A percentile compares a stretch with the other conserved stretches of the same genome.
Conservation (phyloP, 2,113 vertebrate genomes). For the Planiliza haematocheilus region DNA sequence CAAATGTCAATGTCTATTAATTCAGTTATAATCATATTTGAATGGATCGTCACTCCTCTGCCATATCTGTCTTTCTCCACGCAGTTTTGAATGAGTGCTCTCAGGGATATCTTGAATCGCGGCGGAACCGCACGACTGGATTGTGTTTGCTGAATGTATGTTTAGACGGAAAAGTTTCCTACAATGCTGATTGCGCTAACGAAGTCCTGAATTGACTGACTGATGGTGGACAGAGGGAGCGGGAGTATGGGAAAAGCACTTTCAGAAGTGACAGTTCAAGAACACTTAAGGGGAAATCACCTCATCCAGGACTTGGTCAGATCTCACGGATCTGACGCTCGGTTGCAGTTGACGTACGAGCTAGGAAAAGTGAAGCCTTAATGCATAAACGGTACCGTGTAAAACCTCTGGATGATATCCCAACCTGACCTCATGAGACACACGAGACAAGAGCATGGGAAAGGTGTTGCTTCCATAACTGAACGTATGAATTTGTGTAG, state of each 20-base stretch:
- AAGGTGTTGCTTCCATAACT: no score
- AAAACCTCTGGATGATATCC: neutral
- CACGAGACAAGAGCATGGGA: no score
- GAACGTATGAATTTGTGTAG: no score
- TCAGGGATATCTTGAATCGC: slow-evolving; percentile 59
- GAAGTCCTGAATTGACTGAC: slow-evolving; percentile 38
- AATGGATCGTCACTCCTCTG: slow-evolving; percentile 72
- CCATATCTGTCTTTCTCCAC: slow-evolving; percentile 62
- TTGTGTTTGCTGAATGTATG: slow-evolving; percentile 46
- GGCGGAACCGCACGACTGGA: slow-evolving; percentile 60
- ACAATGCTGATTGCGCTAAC: slow-evolving; percentile 43
- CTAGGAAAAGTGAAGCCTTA: neutral
- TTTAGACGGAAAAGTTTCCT: slow-evolving; percentile 58
- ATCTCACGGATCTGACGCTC: no score
- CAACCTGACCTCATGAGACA: neutral
- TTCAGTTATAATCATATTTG: slow-evolving; percentile 78
- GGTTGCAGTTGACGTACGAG: no score
- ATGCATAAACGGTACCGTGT: neutral
- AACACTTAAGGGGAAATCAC: neutral
- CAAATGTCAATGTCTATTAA: slow-evolving; percentile 80
- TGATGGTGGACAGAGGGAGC: slow-evolving; percentile 12
- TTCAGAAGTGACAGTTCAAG: neutral
- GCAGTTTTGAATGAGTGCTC: slow-evolving; percentile 64
- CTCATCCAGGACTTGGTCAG: no score
- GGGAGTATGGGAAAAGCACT: slow-evolving; percentile 3